Evolutionary conservation across 2,888 invertebrate species (phyloP).

Genomic region (Pediacus dermestoides): DNA sequence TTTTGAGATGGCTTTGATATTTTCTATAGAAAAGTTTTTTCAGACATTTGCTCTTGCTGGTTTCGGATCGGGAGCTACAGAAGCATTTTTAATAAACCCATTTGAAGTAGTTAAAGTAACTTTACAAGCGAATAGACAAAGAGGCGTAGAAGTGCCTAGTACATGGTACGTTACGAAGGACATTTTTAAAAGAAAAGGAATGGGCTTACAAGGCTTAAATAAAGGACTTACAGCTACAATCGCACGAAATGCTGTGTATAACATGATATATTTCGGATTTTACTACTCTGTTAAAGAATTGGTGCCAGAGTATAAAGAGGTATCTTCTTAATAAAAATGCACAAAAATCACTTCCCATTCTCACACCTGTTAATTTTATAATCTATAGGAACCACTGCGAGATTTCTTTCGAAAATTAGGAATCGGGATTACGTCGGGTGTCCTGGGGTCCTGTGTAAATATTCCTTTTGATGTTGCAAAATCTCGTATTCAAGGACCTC

Average conservation of each 20-base stretch:
- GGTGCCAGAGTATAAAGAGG: constrained; percentile 63
- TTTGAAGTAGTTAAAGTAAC: constrained; percentile 96
- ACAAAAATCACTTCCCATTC: too few species aligned
- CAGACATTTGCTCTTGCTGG: constrained; percentile 89
- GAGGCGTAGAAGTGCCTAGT: constrained; percentile 63
- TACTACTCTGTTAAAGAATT: constrained; percentile 85
- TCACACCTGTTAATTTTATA: constrained; percentile 13
- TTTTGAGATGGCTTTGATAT: constrained; percentile 2
- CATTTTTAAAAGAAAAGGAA: constrained; percentile 72
- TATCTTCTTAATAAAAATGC: constrained; percentile 19
- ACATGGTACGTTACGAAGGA: constrained; percentile 77
- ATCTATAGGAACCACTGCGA: constrained; percentile 60
- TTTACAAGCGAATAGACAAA: constrained; percentile 70
- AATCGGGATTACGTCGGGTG: constrained; percentile 85
- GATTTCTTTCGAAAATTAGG: constrained; percentile 74
- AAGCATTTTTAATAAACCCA: constrained; percentile 87
- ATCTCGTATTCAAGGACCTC: constrained; percentile 91
- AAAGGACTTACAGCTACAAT: constrained; percentile 88
- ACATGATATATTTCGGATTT: constrained; percentile 92
- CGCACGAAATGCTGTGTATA: constrained; percentile 85
- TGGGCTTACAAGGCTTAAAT: constrained; percentile 77
- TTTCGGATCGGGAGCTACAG: constrained; percentile 82
- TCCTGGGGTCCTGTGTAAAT: constrained; percentile 80
- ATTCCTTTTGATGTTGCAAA: constrained; percentile 97
- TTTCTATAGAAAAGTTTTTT: constrained; percentile 24